A percentile compares a stretch with the other conserved stretches of the same genome.
These are phyloP conservation scores for Arctopsyche grandis DNA, from an alignment of 1,140 invertebrate species.

Conservation along the genomic window DNA sequence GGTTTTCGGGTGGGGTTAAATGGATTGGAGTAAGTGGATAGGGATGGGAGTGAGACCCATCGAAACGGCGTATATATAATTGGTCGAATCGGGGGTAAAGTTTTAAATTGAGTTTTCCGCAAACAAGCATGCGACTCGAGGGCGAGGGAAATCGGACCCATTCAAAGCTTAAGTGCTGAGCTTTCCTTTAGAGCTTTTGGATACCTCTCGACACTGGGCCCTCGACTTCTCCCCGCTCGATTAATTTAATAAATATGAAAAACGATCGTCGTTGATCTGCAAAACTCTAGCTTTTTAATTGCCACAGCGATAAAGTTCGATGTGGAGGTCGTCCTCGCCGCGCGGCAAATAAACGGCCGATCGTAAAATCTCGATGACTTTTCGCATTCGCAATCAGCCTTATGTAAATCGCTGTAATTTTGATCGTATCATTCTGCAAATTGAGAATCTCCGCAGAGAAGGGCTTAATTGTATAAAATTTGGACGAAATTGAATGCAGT, in stretches of 20 bases:
- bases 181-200: background rate
- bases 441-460: too few relatives aligned
- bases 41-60: too few relatives aligned
- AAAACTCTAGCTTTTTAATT: background rate
- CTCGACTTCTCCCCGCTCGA: background rate
- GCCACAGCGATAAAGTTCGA: background rate
- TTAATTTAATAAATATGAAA: conserved; percentile 39
- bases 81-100: conserved; percentile 28
- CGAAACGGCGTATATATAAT: too few relatives aligned
- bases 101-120: conserved; percentile 52
- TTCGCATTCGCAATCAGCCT: too few relatives aligned
- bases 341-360: too few relatives aligned
- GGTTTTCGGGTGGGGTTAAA: too few relatives aligned
- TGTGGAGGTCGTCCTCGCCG: background rate
- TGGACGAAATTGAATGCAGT: too few relatives aligned
- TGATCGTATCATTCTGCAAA: too few relatives aligned
- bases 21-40: too few relatives aligned
- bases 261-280: conserved; percentile 3
- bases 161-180: conserved; percentile 29
- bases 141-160: conserved; percentile 39
- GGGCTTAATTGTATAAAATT: too few relatives aligned
- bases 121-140: conserved; percentile 22
- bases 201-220: conserved; percentile 22
- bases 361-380: too few relatives aligned
- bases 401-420: too few relatives aligned